Evolutionary conservation across 2,113 vertebrate species (phyloP), one percentile per base, ranked within the genome.

Genomic region (Dipodomys spectabilis): DNA sequence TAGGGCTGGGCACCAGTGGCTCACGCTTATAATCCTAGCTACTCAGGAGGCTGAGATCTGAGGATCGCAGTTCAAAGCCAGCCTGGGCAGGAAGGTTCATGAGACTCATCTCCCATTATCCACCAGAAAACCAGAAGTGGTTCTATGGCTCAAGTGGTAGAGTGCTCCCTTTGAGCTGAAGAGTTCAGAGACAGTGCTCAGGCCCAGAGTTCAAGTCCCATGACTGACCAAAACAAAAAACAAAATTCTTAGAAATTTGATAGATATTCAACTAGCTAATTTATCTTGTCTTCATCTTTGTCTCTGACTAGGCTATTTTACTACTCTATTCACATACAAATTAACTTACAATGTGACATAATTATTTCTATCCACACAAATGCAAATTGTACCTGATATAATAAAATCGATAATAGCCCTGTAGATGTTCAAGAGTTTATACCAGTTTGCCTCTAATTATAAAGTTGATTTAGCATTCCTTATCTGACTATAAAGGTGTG

Each of bases 401-500:
- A 78, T 85, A 32, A 23, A 96, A 78, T 30, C 74, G 39, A 87
- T 82, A 19, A 74, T 57, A 64, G 20, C 35, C 75, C 39, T 82
- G 5, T 11, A 72, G 72, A 65, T 79, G 71, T 39, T 74, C 53
- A 71, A 92, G 85, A 67, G 9, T 78, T 86, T 39, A 62, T 91
- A 9, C 10, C 77, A 62, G 39, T 75, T 87, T 75, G 32, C 3
- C 88, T 74, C 30, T 75, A 91, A 73, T 82, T 82, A 19, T 93
- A 92, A 92, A 87, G 91, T 35, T 91, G 44, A 65, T 91, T 86
- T 27, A 35, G 74, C 6, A 49, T 78, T 80, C 15, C 7, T 83
- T 89, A 91, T 82, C 64, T 90, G 73, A 82, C 19, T 77, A 53
- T 57, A 74, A 92, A 87, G 73, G 19, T 93, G 53, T 22, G 18